Evolutionary conservation across 1,140 invertebrate genomes (phyloP).

Genomic region (Drosophila repleta): DNA sequence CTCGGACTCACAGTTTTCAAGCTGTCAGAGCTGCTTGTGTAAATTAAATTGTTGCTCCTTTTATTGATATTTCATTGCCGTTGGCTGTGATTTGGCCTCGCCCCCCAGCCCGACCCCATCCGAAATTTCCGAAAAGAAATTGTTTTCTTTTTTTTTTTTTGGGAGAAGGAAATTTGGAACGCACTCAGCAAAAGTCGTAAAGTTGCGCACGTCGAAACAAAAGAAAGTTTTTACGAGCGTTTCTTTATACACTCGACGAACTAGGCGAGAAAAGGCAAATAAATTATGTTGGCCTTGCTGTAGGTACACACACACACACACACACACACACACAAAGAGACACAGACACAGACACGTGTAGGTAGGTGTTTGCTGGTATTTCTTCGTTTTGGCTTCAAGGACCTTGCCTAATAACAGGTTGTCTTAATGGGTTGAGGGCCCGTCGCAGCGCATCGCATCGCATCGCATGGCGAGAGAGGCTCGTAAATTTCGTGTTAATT

Average conservation of each 20-base stretch:
- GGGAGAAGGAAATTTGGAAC: conserved; percentile 36
- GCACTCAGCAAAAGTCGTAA: conserved; percentile 76
- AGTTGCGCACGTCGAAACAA: conserved; percentile 74
- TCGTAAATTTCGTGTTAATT: conserved; percentile 76
- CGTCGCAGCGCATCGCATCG: too few species aligned
- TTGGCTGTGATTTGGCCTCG: conserved; percentile 55
- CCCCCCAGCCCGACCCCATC: background rate
- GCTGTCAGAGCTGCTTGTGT: conserved; percentile 76
- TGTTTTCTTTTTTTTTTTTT: too few species aligned
- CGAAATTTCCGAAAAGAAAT: conserved; percentile 20
- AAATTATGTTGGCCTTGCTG: conserved; percentile 63
- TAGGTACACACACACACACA: conserved; percentile 13
- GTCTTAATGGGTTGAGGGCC: conserved; percentile 54
- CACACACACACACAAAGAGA: background rate
- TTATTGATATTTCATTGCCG: conserved; percentile 78
- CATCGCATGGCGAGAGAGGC: conserved; percentile 26
- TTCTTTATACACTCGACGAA: conserved; percentile 26
- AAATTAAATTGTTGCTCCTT: conserved; percentile 81
- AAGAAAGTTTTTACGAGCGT: conserved; percentile 78
- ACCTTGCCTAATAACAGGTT: conserved; percentile 71
- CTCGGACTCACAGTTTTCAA: conserved; percentile 45
- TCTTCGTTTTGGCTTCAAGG: conserved; percentile 52
- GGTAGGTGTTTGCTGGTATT: conserved; percentile 7
- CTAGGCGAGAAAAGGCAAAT: conserved; percentile 54
- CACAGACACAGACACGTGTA: background rate